These are phyloP conservation scores for Anguilla japonica DNA, from an alignment of 2,113 vertebrate species.

Conservation along the genomic window DNA sequence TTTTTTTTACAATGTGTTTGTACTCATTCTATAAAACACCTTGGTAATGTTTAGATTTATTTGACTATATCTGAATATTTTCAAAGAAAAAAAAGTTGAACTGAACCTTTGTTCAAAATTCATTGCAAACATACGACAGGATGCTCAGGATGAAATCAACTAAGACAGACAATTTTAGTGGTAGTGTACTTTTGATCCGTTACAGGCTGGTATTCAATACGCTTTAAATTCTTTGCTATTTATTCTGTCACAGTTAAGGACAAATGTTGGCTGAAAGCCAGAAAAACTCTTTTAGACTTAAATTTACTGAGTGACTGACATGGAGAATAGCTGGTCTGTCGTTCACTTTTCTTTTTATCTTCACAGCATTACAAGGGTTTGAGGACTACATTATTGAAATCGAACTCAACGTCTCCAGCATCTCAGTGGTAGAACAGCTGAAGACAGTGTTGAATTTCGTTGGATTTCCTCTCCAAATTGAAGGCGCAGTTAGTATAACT, in stretches of 20 bases:
- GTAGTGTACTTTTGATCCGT: too few species aligned
- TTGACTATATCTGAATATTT: too few species aligned
- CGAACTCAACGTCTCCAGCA: not conserved
- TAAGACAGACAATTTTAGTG: too few species aligned
- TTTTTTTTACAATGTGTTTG: too few species aligned
- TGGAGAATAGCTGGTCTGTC: not conserved
- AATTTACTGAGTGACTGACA: not conserved
- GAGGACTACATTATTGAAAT: conserved; percentile 45
- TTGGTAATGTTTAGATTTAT: too few species aligned
- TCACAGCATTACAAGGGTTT: not conserved
- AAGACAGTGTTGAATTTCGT: not conserved
- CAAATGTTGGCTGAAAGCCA: not conserved
- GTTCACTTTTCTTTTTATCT: conserved; percentile 18
- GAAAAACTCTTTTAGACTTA: too few species aligned
- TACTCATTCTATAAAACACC: too few species aligned
- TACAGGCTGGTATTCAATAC: too few species aligned
- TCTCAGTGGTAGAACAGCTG: not conserved
- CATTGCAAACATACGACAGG: too few species aligned
- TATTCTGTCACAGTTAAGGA: not conserved
- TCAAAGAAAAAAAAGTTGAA: not conserved
- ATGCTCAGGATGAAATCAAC: too few species aligned
- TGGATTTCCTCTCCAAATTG: conserved; percentile 20
- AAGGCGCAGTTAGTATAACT: conserved; percentile 43
- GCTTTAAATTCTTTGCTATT: too few species aligned
- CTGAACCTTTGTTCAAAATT: not conserved